These are phyloP conservation scores for Lampropteryx suffumata DNA, from an alignment of 2,888 invertebrate species.

Conservation along the genomic window DNA sequence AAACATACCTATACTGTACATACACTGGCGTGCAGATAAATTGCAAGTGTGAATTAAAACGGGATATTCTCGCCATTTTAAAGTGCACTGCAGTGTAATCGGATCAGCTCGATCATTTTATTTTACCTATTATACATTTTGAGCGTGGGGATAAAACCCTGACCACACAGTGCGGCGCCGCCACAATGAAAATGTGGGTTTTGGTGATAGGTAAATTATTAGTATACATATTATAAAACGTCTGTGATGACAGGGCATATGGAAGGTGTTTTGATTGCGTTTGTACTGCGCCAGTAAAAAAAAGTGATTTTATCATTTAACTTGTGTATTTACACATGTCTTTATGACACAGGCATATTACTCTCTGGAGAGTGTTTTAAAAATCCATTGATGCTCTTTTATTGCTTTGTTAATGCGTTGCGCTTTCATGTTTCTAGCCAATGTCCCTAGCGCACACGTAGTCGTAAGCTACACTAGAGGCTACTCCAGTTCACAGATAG, in stretches of 20 bases:
- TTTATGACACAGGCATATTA: too few species aligned
- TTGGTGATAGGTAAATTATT: too few species aligned
- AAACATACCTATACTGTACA: slow-evolving; percentile 24
- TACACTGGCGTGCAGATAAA: slow-evolving; percentile 29
- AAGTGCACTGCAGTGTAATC: slow-evolving; percentile 35
- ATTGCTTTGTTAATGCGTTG: too few species aligned
- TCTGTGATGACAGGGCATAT: not conserved
- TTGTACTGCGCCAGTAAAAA: not conserved
- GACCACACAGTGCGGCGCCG: slow-evolving; percentile 7
- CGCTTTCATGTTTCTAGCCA: too few species aligned
- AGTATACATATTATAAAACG: too few species aligned
- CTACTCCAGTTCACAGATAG: too few species aligned
- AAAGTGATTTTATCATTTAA: not conserved
- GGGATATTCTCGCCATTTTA: slow-evolving; percentile 28
- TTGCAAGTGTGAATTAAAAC: slow-evolving; percentile 34
- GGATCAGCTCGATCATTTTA: slow-evolving; percentile 28
- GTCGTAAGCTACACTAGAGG: too few species aligned
- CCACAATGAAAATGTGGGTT: too few species aligned
- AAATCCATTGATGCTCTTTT: too few species aligned
- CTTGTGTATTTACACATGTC: not conserved
- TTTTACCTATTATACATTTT: slow-evolving; percentile 18
- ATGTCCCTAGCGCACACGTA: too few species aligned
- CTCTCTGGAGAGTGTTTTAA: too few species aligned
- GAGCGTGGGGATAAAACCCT: slow-evolving; percentile 14
- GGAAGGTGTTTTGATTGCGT: not conserved